phyloP scores from a whole-genome alignment of 2,113 vertebrate species.

The Oenanthe melanoleuca region DNA sequence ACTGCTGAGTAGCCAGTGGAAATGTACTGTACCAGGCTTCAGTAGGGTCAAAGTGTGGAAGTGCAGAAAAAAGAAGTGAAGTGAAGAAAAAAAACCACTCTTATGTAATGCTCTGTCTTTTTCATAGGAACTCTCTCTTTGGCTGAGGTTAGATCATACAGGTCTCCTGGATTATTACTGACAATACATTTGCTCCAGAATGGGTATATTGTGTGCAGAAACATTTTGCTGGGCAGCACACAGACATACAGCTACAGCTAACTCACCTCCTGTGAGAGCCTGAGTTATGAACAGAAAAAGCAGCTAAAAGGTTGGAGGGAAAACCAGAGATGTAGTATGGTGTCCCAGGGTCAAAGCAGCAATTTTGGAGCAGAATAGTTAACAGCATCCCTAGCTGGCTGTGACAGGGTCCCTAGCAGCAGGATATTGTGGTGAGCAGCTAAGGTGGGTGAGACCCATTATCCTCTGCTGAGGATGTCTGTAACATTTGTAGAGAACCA shows the following conservation, averaged over 20 bases:
- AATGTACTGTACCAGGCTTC: not conserved
- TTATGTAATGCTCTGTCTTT: not conserved
- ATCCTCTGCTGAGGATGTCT: not conserved
- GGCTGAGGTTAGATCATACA: not conserved
- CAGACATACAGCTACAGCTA: not conserved
- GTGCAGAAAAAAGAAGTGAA: not conserved
- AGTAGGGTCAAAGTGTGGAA: not conserved
- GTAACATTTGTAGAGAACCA: not conserved
- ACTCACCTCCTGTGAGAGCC: not conserved
- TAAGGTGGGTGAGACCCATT: not conserved
- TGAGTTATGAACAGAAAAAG: not conserved
- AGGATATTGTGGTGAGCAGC: not conserved
- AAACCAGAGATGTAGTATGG: not conserved
- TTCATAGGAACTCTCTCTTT: not conserved
- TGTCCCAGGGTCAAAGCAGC: not conserved
- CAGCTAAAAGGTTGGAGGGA: not conserved
- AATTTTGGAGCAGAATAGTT: not conserved
- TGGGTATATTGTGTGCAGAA: rapidly evolving
- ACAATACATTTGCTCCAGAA: not conserved
- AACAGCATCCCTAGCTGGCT: not conserved
- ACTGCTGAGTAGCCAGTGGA: not conserved
- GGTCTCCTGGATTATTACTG: not conserved
- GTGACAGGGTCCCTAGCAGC: not conserved
- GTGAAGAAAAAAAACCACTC: not conserved
- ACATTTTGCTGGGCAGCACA: not conserved